These are phyloP conservation scores for Phymanthus crucifer DNA, from an alignment of 92 coral and sea anemone species.

Conservation along the genomic window DNA sequence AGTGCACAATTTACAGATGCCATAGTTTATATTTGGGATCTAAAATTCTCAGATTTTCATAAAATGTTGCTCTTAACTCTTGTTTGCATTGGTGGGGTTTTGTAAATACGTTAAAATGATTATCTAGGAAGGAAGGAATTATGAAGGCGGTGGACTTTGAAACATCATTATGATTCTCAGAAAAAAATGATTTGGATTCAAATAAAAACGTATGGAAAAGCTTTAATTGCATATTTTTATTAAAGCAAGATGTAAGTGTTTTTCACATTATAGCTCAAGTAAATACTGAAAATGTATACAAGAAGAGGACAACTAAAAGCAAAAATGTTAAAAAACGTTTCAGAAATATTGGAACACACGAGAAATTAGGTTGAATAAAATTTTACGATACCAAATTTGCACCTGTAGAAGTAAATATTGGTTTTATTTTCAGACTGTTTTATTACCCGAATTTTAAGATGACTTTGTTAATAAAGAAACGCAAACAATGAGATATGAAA, in stretches of 20 bases:
- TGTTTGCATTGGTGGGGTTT: not conserved
- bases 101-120: not conserved
- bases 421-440: conserved; percentile 11
- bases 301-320: not conserved
- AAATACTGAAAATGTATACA: no score
- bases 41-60: no score
- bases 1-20: no score
- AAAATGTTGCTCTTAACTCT: not conserved
- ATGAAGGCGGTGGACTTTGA: not conserved
- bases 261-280: no score
- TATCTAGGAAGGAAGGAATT: not conserved
- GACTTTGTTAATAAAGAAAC: conserved; percentile 4
- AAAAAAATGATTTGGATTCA: not conserved
- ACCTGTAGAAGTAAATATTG: conserved; percentile 8
- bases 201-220: no score
- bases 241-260: no score
- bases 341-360: conserved; percentile 35
- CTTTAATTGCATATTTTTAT: no score
- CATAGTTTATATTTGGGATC: no score
- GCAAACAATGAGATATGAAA: conserved; percentile 4
- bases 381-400: not conserved
- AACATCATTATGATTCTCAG: not conserved
- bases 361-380: not conserved
- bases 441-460: conserved; percentile 8
- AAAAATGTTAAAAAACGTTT: conserved; percentile 15